Evolutionary conservation across 2,888 invertebrate species (phyloP).

Genomic region (Acrocyrtus sp.): DNA sequence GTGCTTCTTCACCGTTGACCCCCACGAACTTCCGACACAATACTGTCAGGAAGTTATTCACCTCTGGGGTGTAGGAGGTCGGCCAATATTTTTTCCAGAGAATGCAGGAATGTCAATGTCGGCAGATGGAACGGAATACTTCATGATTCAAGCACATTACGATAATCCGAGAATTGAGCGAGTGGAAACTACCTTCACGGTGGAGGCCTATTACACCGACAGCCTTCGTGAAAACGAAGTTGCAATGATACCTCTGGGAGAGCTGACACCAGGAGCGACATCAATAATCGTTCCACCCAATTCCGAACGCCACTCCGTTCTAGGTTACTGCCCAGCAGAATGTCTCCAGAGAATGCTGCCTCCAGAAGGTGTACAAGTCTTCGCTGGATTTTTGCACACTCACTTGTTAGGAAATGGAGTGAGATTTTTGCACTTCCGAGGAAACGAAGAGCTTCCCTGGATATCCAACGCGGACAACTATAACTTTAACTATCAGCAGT

Average conservation of each 20-base stretch:
- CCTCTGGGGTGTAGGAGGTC: conserved; percentile 4
- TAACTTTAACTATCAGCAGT: conserved; percentile 35
- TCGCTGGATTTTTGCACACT: conserved; percentile 84
- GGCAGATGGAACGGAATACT: conserved; percentile 14
- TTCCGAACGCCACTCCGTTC: conserved; percentile 80
- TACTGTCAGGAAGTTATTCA: not conserved
- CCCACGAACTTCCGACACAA: conserved; percentile 3
- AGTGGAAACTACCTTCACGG: not conserved
- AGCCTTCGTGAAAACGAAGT: conserved; percentile 76
- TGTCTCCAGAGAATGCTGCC: conserved; percentile 78
- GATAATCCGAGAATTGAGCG: conserved; percentile 13
- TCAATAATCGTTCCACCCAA: conserved; percentile 85
- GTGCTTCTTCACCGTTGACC: conserved; percentile 11
- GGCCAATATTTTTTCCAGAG: conserved; percentile 23
- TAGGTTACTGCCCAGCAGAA: conserved; percentile 83
- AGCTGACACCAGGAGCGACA: conserved; percentile 77
- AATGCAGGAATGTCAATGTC: conserved; percentile 22
- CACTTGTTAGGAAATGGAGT: conserved; percentile 72
- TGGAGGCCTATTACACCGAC: conserved; percentile 18
- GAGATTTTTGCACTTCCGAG: conserved; percentile 79
- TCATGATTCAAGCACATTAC: conserved; percentile 31
- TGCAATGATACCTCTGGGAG: conserved; percentile 82
- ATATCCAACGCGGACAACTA: conserved; percentile 71
- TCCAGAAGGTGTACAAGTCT: conserved; percentile 78
- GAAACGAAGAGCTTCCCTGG: conserved; percentile 78